These are phyloP conservation scores for Formica selysi DNA, from an alignment of 1,140 invertebrate genomes.

Conservation along the genomic window DNA sequence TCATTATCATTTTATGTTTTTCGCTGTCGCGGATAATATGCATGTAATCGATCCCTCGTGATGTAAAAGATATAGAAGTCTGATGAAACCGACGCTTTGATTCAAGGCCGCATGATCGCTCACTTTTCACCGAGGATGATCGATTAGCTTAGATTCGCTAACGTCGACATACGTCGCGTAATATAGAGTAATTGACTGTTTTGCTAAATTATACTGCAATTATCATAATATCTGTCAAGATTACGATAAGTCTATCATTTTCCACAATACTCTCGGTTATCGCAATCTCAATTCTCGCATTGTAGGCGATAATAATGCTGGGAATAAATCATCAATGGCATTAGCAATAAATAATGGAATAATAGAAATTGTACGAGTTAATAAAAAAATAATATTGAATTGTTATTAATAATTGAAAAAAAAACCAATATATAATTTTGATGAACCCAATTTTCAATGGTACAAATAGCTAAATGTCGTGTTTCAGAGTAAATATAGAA, in stretches of 20 bases:
- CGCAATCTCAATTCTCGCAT: neutral
- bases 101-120: slow-evolving; percentile 49
- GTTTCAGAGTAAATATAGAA: neutral
- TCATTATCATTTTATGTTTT: neutral
- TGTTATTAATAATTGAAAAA: no score
- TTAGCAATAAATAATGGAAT: neutral
- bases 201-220: slow-evolving; percentile 28
- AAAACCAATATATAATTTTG: neutral
- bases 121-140: slow-evolving; percentile 54
- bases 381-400: neutral
- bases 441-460: neutral
- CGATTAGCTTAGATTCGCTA: slow-evolving; percentile 54
- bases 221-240: slow-evolving; percentile 35
- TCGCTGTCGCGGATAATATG: slow-evolving; percentile 1
- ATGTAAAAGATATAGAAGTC: slow-evolving; percentile 14
- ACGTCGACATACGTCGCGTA: neutral
- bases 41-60: slow-evolving; percentile 42
- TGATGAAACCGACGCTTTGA: slow-evolving; percentile 56
- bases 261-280: neutral
- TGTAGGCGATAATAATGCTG: neutral
- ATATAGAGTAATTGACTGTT: slow-evolving; percentile 32
- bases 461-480: neutral
- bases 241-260: slow-evolving; percentile 23
- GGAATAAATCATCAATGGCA: slow-evolving; percentile 4
- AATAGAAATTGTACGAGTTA: neutral